Conservation (phyloP, 2,113 vertebrate species). For the Prionailurus bengalensis region DNA sequence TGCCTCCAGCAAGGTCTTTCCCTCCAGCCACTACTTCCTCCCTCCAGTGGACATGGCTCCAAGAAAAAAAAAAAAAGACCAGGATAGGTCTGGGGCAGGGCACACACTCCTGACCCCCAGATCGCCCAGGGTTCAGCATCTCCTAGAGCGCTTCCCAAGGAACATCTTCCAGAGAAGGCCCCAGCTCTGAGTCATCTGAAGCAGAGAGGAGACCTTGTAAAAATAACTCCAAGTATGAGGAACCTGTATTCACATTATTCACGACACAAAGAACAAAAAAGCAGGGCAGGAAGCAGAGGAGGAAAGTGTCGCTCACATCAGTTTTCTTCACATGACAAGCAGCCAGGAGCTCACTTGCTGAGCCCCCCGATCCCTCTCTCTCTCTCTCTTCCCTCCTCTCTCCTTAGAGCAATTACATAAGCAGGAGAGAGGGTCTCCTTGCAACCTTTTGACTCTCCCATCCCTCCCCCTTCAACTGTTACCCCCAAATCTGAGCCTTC, state of each 20-base stretch:
- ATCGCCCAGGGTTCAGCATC: neutral
- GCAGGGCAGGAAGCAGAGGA: conserved; percentile 88
- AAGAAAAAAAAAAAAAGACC: neutral
- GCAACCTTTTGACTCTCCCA: neutral
- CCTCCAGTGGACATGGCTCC: neutral
- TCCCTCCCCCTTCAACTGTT: neutral
- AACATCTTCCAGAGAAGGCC: fast-evolving
- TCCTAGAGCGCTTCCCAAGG: conserved; percentile 55
- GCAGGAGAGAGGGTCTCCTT: conserved; percentile 63
- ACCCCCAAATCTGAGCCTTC: neutral
- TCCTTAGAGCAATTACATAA: conserved; percentile 78
- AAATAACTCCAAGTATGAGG: conserved; percentile 86
- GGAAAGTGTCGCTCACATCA: conserved; percentile 84
- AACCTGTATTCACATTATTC: conserved; percentile 84
- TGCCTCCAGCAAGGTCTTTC: neutral
- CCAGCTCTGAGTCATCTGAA: conserved; percentile 82
- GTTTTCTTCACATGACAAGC: conserved; percentile 83
- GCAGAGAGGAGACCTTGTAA: conserved; percentile 83
- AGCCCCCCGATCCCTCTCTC: neutral
- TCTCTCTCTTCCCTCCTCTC: conserved; percentile 4
- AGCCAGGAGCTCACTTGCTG: conserved; percentile 54
- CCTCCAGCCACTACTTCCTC: neutral
- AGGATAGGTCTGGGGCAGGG: neutral
- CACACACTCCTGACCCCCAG: neutral
- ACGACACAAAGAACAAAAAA: conserved; percentile 86